Evolutionary conservation across 2,888 invertebrate genomes (phyloP), one percentile per base, ranked within the genome.

Genomic region (Xestia sexstrigata): DNA sequence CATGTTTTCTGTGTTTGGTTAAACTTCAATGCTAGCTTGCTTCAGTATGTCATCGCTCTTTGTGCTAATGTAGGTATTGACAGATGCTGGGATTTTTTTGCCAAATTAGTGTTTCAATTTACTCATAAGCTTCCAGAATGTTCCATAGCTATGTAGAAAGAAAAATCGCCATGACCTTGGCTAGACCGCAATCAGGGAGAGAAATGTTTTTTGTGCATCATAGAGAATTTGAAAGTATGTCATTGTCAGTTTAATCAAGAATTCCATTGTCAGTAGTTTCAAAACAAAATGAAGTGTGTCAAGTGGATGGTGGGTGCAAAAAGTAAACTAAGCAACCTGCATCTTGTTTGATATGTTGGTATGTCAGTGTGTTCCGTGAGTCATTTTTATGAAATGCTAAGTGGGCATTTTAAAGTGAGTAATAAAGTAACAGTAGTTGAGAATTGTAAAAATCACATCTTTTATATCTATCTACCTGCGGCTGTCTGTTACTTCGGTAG

Each of bases 221-320:
- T 83, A 89, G 85, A 86, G 79, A 83, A 92, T 93, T 92, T 88
- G 93, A 95, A 95, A 95, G 94, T 93, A 85, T 95, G 96, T 94
- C 95, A 96, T 84, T 95, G 96, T 93, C 94, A 93, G 66, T 58
- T 65, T 23, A 65, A 65, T 65, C 65, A 65, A 42, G n/a, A 65
- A 65, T 26, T 17, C 42, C 95, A 95, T 85, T 95, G 96, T 93
- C 94, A 93, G 67, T 60, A 58, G 84, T 94, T 93, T 93, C 91
- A 88, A 79, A 85, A 76, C 70, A 76, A 84, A 13, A 42, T 74
- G 82, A 92, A 92, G 90, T 90, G 78, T 93, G 93, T 93, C 93
- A 93, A 93, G 93, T 92, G 88, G 90, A 87, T 88, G 85, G 83
- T 83, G 80, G 83, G 80, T 82, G 84, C 82, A 88, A 87, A 89